These are phyloP conservation scores for Pachypanchax playfairii DNA, from an alignment of 2,113 vertebrate species.

Conservation along the genomic window DNA sequence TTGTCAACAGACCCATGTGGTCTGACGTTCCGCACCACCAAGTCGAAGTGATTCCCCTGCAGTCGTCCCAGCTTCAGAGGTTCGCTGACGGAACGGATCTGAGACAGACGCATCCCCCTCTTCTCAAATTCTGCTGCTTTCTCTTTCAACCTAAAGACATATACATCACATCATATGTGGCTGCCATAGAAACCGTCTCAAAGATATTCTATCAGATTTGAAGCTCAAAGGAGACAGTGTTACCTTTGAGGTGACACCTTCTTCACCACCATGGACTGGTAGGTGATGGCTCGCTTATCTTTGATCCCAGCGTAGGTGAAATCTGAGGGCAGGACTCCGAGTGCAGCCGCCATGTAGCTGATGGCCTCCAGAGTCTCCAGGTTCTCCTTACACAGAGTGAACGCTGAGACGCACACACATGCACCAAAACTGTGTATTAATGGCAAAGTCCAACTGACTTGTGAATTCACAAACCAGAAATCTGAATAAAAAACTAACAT, in stretches of 20 bases:
- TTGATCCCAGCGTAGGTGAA: constrained; percentile 97
- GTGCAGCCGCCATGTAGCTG: constrained; percentile 85
- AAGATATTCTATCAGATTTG: background rate
- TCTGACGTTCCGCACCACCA: constrained; percentile 86
- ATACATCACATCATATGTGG: background rate
- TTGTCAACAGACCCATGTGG: constrained; percentile 63
- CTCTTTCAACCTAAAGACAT: constrained; percentile 78
- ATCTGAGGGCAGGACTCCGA: constrained; percentile 91
- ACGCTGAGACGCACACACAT: constrained; percentile 79
- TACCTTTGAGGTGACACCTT: constrained; percentile 91
- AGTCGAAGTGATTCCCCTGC: constrained; percentile 91
- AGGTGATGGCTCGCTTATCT: constrained; percentile 93
- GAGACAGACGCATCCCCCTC: constrained; percentile 84
- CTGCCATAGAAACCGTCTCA: background rate
- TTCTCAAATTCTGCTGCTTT: constrained; percentile 80
- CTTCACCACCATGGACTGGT: constrained; percentile 93
- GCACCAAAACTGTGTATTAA: background rate
- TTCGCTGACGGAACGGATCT: constrained; percentile 77
- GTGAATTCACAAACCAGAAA: too few species aligned
- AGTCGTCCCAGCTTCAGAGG: constrained; percentile 89
- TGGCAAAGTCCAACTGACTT: too few species aligned
- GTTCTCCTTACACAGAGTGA: constrained; percentile 93
- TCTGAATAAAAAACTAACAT: too few species aligned
- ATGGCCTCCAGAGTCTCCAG: constrained; percentile 94
- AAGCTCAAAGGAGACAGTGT: background rate